Conservation (phyloP, 2,113 vertebrate species). For the Columba livia region DNA sequence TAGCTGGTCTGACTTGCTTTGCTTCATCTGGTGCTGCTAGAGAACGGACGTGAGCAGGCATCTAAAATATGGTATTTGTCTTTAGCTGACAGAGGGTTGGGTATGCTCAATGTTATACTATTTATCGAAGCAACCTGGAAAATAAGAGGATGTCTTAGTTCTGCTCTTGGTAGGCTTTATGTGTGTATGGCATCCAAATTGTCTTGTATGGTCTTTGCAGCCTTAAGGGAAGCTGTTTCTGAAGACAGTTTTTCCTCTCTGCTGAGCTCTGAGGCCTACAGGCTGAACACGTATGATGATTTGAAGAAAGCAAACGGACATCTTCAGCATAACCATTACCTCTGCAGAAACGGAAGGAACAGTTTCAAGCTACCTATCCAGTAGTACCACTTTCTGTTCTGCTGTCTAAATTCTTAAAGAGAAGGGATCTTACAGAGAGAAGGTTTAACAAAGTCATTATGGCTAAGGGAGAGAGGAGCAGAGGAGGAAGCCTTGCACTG, state of each 20-base stretch:
- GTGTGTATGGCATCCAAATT: background rate
- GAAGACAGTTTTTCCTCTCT: background rate
- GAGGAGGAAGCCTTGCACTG: background rate
- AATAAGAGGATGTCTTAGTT: background rate
- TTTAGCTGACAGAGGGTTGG: background rate
- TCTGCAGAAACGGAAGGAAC: background rate
- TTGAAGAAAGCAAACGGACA: background rate
- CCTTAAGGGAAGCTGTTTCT: background rate
- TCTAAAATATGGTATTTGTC: background rate
- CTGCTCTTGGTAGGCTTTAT: background rate
- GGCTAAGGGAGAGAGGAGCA: background rate
- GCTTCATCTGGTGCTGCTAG: background rate
- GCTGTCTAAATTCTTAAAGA: background rate
- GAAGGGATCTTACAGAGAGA: background rate
- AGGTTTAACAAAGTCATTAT: too few relatives aligned
- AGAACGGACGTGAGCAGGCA: background rate
- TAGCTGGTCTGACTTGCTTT: background rate
- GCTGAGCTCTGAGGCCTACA: background rate
- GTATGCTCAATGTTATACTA: background rate
- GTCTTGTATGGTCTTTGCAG: background rate
- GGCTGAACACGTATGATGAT: background rate
- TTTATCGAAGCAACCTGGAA: background rate
- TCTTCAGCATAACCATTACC: background rate
- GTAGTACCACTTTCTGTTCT: background rate
- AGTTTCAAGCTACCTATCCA: background rate